These are phyloP conservation scores for Halocaridina rubra DNA, from an alignment of 2,888 invertebrate species.

Conservation along the genomic window DNA sequence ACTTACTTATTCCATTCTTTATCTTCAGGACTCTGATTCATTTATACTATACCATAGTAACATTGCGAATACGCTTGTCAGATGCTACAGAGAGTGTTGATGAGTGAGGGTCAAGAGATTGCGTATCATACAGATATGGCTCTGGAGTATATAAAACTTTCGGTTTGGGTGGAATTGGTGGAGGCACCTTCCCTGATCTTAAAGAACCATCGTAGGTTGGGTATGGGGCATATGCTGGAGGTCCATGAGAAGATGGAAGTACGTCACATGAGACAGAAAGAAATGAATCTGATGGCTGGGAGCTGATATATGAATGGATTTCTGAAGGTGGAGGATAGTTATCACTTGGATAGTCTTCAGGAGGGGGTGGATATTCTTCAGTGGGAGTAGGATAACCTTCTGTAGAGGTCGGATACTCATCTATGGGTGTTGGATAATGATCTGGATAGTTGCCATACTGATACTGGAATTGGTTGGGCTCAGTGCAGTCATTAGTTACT, in stretches of 20 bases:
- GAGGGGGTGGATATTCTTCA: constrained; percentile 43
- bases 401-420: not conserved
- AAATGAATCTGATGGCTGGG: constrained; percentile 63
- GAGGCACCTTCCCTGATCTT: constrained; percentile 57
- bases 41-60: constrained; percentile 63
- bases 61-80: constrained; percentile 61
- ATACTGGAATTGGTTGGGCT: constrained; percentile 51
- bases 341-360: constrained; percentile 29
- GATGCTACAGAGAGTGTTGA: constrained; percentile 48
- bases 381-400: not conserved
- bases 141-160: constrained; percentile 60
- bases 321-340: constrained; percentile 41
- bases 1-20: too few relatives aligned
- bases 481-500: constrained; percentile 40
- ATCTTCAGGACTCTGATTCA: too few relatives aligned
- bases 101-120: constrained; percentile 42
- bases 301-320: constrained; percentile 59
- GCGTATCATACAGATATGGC: constrained; percentile 49
- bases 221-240: constrained; percentile 58
- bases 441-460: constrained; percentile 42
- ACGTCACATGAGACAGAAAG: constrained; percentile 60
- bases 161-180: constrained; percentile 62
- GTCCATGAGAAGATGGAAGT: constrained; percentile 55
- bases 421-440: constrained; percentile 47
- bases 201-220: constrained; percentile 49